Evolutionary conservation across 2,113 vertebrate species (phyloP).

Genomic region (Oryzias curvinotus): DNA sequence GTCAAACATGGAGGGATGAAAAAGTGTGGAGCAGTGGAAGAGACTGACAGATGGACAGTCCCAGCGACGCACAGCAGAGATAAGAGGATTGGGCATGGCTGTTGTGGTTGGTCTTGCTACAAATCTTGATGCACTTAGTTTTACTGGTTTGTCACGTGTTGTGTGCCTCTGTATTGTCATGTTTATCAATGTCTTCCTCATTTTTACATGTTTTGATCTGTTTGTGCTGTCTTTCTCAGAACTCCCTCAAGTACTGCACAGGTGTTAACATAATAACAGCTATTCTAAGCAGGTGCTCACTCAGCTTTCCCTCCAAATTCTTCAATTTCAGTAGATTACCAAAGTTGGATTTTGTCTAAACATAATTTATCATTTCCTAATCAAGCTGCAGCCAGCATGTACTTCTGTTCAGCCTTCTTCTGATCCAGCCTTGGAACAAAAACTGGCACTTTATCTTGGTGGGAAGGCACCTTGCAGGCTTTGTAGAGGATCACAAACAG

Average conservation of each 20-base stretch:
- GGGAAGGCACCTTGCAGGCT: slow-evolving; percentile 80
- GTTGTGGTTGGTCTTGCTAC: slow-evolving; percentile 53
- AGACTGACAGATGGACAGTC: slow-evolving; percentile 75
- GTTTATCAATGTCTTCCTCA: not conserved
- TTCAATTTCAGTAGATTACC: not conserved
- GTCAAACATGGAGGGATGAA: slow-evolving; percentile 23
- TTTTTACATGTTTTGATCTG: not conserved
- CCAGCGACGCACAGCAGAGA: slow-evolving; percentile 56
- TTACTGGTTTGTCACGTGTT: slow-evolving; percentile 6
- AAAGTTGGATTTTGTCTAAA: not conserved
- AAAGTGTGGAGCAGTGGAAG: slow-evolving; percentile 25
- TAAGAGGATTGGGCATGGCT: slow-evolving; percentile 75
- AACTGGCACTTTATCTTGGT: slow-evolving; percentile 55
- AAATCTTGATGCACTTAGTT: slow-evolving; percentile 47
- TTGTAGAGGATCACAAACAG: slow-evolving; percentile 79
- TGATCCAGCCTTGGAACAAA: slow-evolving; percentile 36
- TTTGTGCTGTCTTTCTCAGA: not conserved
- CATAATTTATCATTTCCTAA: not conserved
- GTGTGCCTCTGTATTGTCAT: not conserved
- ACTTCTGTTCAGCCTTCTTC: slow-evolving; percentile 67
- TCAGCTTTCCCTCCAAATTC: not conserved
- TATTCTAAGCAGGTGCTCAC: not conserved
- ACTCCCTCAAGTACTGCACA: too few relatives aligned
- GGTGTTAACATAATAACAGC: too few relatives aligned
- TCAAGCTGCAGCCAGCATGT: slow-evolving; percentile 69